Evolutionary conservation across 2,888 invertebrate genomes (phyloP).

Genomic region (Cheiracanthium punctorium): DNA sequence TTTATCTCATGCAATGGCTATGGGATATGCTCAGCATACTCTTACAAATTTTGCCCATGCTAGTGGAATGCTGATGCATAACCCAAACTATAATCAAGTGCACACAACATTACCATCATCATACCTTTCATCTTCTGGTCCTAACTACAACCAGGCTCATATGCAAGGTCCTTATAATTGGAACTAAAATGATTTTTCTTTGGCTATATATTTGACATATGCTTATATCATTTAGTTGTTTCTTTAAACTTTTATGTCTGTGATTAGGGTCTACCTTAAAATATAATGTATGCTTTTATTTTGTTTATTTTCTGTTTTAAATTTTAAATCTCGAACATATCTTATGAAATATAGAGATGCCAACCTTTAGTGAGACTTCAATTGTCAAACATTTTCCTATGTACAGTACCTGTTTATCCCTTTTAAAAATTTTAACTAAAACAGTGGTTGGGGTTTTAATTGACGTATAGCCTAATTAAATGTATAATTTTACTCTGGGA

Average conservation of each 20-base stretch:
- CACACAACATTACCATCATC: conserved; percentile 68
- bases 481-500: too few species aligned
- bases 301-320: too few species aligned
- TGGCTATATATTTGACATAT: neutral
- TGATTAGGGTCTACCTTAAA: neutral
- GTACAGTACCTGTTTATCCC: too few species aligned
- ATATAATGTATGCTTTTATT: neutral
- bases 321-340: too few species aligned
- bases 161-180: conserved; percentile 71
- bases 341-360: too few species aligned
- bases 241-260: too few species aligned
- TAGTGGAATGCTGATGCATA: conserved; percentile 64
- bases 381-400: too few species aligned
- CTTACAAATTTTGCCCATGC: conserved; percentile 71
- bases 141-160: conserved; percentile 71
- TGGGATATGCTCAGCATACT: conserved; percentile 72
- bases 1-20: conserved; percentile 68
- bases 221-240: neutral
- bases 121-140: conserved; percentile 69
- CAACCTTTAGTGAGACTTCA: too few species aligned
- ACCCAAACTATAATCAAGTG: conserved; percentile 71
- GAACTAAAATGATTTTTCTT: conserved; percentile 66
- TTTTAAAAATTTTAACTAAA: too few species aligned
- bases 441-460: too few species aligned
- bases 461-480: too few species aligned